Base-by-base conservation (phyloP, 1,140 invertebrate species). In the Procambarus virginalis region DNA sequence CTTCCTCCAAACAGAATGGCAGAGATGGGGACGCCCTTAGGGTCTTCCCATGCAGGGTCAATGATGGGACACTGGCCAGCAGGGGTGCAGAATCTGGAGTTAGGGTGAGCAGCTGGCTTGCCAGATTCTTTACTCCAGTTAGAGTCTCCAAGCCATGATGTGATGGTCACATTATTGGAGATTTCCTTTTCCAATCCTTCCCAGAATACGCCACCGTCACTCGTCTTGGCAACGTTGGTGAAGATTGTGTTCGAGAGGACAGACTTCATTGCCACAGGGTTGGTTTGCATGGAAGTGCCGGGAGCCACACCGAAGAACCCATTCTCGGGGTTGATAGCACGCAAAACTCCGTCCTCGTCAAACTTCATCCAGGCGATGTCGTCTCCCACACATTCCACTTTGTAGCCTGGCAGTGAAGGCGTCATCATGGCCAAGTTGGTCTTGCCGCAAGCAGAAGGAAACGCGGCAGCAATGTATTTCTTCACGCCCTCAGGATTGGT, bases 281-380 rank as follows among this genome's bases (percentile, higher is more conserved):
- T 99, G 0, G 98, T 99, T 17, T 96, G 95, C 84, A 94, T 95
- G 0, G 97, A 99, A 12, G 99, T 99, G 95, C 97, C 99, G 84
- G 99, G 99, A 4, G 99, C 99, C 2, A 99, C 99, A 2, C 99
- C 99, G 94, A 99, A 99, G 95, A 99, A 99, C 46, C 99, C 99
- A 93, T 98, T 98, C 94, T 99, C 99, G 0, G 99, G 99, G 94
- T 99, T 99, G 92, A 99, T 99, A 2, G 98, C 99, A 88, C 98
- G 95, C 45, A 99, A 95, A 64, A 96, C 95, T 3, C 98, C 98
- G 86, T 98, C 95, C 48, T 96, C 95, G 92, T 99, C 98, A 93
- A 99, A 99, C 93, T 96, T 97, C 98, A 99, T 99, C 98, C 98
- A 99, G 3, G 97, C 97, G 91, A 99, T 99, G 93, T 99, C 98